phyloP scores from a whole-genome alignment of 2,888 invertebrate genomes.

The Parnassius orleans region DNA sequence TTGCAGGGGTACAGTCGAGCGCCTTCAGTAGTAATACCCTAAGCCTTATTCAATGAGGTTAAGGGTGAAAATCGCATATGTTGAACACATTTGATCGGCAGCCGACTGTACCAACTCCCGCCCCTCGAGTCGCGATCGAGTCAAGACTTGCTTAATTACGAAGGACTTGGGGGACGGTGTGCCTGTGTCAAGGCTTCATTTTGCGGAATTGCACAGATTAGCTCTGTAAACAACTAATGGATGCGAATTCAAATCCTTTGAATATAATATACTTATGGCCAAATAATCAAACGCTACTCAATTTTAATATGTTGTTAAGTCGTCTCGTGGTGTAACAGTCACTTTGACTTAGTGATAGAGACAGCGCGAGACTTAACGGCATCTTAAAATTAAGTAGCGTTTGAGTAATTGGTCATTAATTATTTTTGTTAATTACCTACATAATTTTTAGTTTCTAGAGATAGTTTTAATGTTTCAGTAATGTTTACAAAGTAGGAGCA shows the following conservation, averaged over 20 bases:
- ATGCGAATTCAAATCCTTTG: slow-evolving; percentile 1
- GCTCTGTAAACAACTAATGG: slow-evolving; percentile 9
- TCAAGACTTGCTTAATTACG: slow-evolving; percentile 21
- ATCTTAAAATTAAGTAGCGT: too few relatives aligned
- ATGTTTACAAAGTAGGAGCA: too few relatives aligned
- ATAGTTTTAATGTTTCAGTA: too few relatives aligned
- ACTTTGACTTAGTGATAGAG: too few relatives aligned
- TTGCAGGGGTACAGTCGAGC: slow-evolving; percentile 8
- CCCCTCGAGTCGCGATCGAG: slow-evolving; percentile 7
- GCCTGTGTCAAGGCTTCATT: slow-evolving; percentile 1
- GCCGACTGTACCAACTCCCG: slow-evolving; percentile 10
- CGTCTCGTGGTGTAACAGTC: too few relatives aligned
- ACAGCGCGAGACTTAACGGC: too few relatives aligned
- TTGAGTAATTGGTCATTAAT: too few relatives aligned
- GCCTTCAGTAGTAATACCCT: background rate
- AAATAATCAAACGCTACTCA: too few relatives aligned
- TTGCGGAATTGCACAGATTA: slow-evolving; percentile 10
- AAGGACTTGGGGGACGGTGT: background rate
- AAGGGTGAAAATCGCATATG: background rate
- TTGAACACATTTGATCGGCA: background rate
- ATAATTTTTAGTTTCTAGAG: too few relatives aligned
- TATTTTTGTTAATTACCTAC: too few relatives aligned
- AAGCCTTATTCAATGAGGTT: background rate
- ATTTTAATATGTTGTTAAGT: too few relatives aligned
- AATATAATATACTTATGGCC: slow-evolving; percentile 1